Evolutionary conservation across 2,888 invertebrate species (phyloP).

Genomic region (Limenitis camilla): DNA sequence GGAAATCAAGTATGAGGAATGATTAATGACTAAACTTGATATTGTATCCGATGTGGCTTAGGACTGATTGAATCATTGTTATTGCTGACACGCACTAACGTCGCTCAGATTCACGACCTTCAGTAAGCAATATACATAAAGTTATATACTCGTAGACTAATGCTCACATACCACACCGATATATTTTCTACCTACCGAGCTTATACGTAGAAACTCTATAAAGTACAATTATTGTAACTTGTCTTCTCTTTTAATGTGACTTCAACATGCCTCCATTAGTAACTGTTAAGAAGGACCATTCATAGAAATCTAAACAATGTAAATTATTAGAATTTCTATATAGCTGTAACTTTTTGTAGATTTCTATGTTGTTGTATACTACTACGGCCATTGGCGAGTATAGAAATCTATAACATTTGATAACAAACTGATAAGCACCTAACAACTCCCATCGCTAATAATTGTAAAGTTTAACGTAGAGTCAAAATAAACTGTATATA

Average conservation of each 20-base stretch:
- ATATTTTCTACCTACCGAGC: background rate
- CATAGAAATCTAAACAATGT: too few relatives aligned
- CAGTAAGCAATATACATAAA: conserved; percentile 5
- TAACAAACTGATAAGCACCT: conserved; percentile 32
- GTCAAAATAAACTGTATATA: conserved; percentile 5
- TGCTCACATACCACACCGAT: background rate
- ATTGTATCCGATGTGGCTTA: background rate
- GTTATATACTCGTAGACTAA: background rate
- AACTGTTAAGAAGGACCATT: too few relatives aligned
- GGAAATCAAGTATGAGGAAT: background rate
- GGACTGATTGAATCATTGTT: conserved; percentile 12
- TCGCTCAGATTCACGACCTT: conserved; percentile 11
- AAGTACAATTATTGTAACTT: too few relatives aligned
- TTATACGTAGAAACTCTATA: too few relatives aligned
- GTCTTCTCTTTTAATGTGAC: too few relatives aligned
- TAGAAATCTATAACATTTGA: too few relatives aligned
- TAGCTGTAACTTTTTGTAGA: too few relatives aligned
- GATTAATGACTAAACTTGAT: too few relatives aligned
- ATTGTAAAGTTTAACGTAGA: conserved; percentile 2
- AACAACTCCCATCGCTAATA: conserved; percentile 20
- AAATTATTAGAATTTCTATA: too few relatives aligned
- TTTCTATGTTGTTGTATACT: too few relatives aligned
- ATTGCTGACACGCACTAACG: conserved; percentile 9
- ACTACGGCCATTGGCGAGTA: too few relatives aligned
- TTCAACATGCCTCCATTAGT: too few relatives aligned